phyloP scores from a whole-genome alignment of 2,797 vertebrate genomes.

The Odontamblyopus rebecca region DNA sequence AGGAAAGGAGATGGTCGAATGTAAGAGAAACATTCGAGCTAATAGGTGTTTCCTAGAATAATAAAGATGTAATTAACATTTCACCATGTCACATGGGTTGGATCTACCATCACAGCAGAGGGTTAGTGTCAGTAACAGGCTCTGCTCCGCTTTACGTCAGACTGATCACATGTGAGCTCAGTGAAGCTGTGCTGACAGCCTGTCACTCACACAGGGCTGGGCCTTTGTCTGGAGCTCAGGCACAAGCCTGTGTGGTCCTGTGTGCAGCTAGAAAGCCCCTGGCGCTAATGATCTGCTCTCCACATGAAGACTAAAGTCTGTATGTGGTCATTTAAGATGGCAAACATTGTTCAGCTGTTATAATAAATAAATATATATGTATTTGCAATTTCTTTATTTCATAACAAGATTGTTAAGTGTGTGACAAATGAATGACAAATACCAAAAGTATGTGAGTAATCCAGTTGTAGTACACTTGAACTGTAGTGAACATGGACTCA shows the following conservation, averaged over 20 bases:
- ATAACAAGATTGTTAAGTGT: background rate
- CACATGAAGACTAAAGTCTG: constrained; percentile 14
- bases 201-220: constrained; percentile 76
- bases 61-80: constrained; percentile 34
- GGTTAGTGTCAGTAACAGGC: constrained; percentile 35
- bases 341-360: background rate
- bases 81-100: constrained; percentile 16
- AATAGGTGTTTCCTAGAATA: constrained; percentile 27
- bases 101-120: constrained; percentile 39
- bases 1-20: constrained; percentile 16
- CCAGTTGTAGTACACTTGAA: constrained; percentile 7
- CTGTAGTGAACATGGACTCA: constrained; percentile 14
- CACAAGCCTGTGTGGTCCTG: constrained; percentile 81
- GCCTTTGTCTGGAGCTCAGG: constrained; percentile 76
- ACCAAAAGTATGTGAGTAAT: constrained; percentile 19
- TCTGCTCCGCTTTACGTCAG: constrained; percentile 59
- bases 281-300: constrained; percentile 60
- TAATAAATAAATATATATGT: constrained; percentile 1
- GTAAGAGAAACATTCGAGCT: constrained; percentile 12
- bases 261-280: constrained; percentile 53
- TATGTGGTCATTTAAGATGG: background rate
- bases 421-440: constrained; percentile 21
- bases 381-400: constrained; percentile 1
- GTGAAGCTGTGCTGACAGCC: constrained; percentile 72
- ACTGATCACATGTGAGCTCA: constrained; percentile 70